Base-by-base conservation (phyloP, 2,888 invertebrate species). In the Stomorhina lunata region DNA sequence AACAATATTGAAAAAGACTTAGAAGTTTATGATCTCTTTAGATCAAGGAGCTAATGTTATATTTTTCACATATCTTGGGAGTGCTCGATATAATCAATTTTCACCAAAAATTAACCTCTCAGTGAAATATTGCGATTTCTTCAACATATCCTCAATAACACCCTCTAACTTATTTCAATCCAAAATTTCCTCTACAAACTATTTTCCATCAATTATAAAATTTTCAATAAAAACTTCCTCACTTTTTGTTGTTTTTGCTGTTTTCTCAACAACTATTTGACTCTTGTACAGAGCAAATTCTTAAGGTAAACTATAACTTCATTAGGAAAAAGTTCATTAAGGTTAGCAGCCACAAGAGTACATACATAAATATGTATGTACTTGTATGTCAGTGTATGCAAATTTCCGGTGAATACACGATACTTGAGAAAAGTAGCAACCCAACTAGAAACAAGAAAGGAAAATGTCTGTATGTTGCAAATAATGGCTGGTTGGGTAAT, bases 281-380 rank as follows among this genome's bases (percentile, higher is more conserved):
- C 59, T 68, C 66, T 43, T 50, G 50, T 27, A 48, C 27, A 63
- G 25, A 37, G 7, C 10, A 20, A 78, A 55, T 55, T 63, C 63
- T 27, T 40, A 55, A 55, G 27, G 32, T 29, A 75, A 71, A 48
- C 65, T 76, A 69, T 53, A 79, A 71, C 82, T 82, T 79, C 53
- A 79, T 82, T 82, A 78, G 34, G 20, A 25, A 75, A 66, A 79
- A 66, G 69, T 69, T 79, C 69, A 82, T 79, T 78, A 69, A 69
- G 50, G 63, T 73, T 32, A 40, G 17, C 55, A 76, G 20, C 63
- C 29, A 32, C 53, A 59, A 43, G 59, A 66, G 66, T 66, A 45
- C 48, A 17, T 61, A 20, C 25, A 61, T 43, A 10, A 3, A n/a
- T 15, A 15, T 17, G n/a, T 22, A 27, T 43, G n/a, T 53, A 17